phyloP scores from a whole-genome alignment of 1,140 invertebrate genomes.

The Ips typographus region DNA sequence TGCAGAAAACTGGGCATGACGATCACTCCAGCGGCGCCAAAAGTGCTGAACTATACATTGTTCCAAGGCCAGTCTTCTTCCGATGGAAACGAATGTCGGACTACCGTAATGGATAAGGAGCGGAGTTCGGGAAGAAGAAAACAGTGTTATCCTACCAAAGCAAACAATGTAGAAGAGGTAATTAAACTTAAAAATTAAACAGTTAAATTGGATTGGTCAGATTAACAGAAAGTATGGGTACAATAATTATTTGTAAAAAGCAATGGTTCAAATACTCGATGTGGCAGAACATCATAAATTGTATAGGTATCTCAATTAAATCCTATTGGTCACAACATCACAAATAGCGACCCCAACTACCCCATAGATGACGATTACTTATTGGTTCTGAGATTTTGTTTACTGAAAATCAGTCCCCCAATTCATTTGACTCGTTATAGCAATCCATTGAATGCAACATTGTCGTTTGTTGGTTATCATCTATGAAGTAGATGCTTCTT shows the following conservation, averaged over 20 bases:
- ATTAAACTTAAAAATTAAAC: background rate
- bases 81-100: conserved; percentile 12
- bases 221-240: background rate
- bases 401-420: no score
- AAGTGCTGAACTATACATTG: conserved; percentile 37
- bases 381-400: no score
- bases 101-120: conserved; percentile 37
- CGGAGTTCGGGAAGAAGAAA: conserved; percentile 66
- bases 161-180: conserved; percentile 43
- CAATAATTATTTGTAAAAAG: no score
- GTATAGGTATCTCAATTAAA: no score
- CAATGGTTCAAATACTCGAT: no score
- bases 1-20: conserved; percentile 70
- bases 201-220: background rate
- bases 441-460: no score
- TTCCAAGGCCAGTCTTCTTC: conserved; percentile 24
- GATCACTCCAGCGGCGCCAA: conserved; percentile 55
- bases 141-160: conserved; percentile 71
- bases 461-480: background rate
- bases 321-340: no score
- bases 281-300: no score
- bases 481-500: background rate
- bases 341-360: no score
- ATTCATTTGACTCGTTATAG: background rate
- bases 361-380: no score